These are phyloP conservation scores for Nylanderia fulva DNA, from an alignment of 1,140 invertebrate species.

Conservation along the genomic window DNA sequence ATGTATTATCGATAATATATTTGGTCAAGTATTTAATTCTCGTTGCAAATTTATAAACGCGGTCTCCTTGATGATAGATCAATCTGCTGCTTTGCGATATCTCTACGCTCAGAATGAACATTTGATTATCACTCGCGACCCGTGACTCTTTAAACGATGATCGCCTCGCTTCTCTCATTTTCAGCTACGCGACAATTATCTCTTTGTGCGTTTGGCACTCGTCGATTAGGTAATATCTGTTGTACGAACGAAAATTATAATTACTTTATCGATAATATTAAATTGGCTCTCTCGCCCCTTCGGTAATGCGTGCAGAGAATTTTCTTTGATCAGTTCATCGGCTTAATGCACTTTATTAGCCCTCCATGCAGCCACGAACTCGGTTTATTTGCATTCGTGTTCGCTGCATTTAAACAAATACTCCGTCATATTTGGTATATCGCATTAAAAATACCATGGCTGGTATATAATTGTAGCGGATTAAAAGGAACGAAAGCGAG, in stretches of 20 bases:
- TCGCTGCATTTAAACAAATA: constrained; percentile 21
- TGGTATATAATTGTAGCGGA: neutral
- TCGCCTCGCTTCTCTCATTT: neutral
- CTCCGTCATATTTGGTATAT: neutral
- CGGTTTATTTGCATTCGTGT: neutral
- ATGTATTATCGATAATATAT: constrained; percentile 17
- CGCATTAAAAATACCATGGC: neutral
- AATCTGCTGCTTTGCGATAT: constrained; percentile 29
- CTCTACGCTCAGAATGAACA: constrained; percentile 38
- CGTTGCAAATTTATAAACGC: constrained; percentile 20
- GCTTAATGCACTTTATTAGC: constrained; percentile 11
- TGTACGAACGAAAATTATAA: constrained; percentile 45
- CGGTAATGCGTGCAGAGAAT: constrained; percentile 1
- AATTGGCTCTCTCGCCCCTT: constrained; percentile 11
- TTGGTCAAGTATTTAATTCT: constrained; percentile 27
- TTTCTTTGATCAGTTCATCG: constrained; percentile 26
- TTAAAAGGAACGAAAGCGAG: neutral
- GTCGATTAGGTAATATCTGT: constrained; percentile 59
- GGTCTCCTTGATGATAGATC: constrained; percentile 42
- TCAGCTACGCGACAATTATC: constrained; percentile 35
- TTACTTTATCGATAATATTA: constrained; percentile 57
- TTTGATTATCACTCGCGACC: constrained; percentile 41
- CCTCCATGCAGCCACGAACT: constrained; percentile 1
- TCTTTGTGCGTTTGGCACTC: constrained; percentile 52
- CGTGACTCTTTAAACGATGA: constrained; percentile 53